These are phyloP conservation scores for Balaeniceps rex DNA, from an alignment of 2,113 vertebrate species.

Conservation along the genomic window DNA sequence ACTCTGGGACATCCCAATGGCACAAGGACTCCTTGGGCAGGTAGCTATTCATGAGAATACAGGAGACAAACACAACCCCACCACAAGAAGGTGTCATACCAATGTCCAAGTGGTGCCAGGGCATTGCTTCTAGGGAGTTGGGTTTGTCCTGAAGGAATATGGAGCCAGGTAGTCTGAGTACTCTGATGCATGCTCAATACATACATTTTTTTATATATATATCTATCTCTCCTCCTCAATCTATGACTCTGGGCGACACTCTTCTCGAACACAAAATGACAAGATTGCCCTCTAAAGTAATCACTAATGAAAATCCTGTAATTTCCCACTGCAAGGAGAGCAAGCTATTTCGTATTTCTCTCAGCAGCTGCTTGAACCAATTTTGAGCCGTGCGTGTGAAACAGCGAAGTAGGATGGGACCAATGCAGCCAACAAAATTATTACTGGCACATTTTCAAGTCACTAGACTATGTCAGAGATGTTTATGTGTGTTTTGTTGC, in stretches of 20 bases:
- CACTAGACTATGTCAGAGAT: background rate
- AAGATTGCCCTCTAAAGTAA: background rate
- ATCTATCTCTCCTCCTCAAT: too few species aligned
- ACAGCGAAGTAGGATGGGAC: background rate
- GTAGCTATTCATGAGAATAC: background rate
- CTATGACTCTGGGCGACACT: background rate
- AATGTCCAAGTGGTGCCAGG: fast-evolving
- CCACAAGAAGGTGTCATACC: fast-evolving
- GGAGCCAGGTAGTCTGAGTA: fast-evolving
- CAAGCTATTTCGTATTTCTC: background rate
- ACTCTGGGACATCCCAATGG: fast-evolving
- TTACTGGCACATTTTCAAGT: slow-evolving; percentile 20
- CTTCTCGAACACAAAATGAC: background rate
- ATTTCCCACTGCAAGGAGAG: background rate
- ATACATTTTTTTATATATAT: too few species aligned
- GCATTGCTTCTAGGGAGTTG: background rate
- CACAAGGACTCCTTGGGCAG: background rate
- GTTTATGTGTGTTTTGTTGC: slow-evolving; percentile 36
- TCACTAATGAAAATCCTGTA: background rate
- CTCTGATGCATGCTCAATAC: background rate
- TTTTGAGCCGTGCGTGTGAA: background rate
- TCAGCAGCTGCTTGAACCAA: background rate
- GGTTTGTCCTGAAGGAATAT: background rate
- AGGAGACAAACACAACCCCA: background rate
- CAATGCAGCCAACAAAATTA: background rate